Evolutionary conservation across 2,797 vertebrate genomes (phyloP), one percentile per base, ranked within the genome.

Genomic region (Myotis myotis): DNA sequence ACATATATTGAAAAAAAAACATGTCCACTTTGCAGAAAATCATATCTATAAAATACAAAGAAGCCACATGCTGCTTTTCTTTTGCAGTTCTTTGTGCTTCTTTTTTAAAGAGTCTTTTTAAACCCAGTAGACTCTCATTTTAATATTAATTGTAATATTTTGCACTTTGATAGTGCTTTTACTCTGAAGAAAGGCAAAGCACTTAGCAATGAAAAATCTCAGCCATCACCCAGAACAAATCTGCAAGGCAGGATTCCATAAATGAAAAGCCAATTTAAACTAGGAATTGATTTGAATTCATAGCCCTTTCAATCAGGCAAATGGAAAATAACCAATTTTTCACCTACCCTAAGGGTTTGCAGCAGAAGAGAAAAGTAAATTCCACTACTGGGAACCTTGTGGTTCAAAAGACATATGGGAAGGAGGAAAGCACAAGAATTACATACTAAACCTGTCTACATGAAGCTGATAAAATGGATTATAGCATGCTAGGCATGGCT

Each of bases 71-170:
- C 81, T 94, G 60, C 49, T 87, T 94, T 96, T 93, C 82, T 84
- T 87, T 38, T 49, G 13, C 11, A 80, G 44, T 92, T 81, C 33
- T 83, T 70, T 86, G 44, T 84, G 49, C 78, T 86, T 95, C 79
- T 81, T 90, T 64, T 90, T 70, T 74, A 96, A 96, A 88, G 5
- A 72, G 10, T 81, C 75, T 81, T 96, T 96, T 84, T 33, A 86
- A 96, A 68, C 36, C 57, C 38, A 85, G 41, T 53, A 72, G 23
- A 87, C 80, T 72, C 92, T 96, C 71, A 96, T 96, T 97, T 97
- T 92, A 83, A 97, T 96, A 96, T 96, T 96, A 96, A 97, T 95
- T 96, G 66, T 84, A 94, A 92, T 70, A 86, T 55, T 94, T 97
- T 91, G 38, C 66, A 82, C 93, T 96, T 92, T 64, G 20, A 80